Evolutionary conservation across 2,113 vertebrate species (phyloP).

Genomic region (Telmatochromis brachygnathus): DNA sequence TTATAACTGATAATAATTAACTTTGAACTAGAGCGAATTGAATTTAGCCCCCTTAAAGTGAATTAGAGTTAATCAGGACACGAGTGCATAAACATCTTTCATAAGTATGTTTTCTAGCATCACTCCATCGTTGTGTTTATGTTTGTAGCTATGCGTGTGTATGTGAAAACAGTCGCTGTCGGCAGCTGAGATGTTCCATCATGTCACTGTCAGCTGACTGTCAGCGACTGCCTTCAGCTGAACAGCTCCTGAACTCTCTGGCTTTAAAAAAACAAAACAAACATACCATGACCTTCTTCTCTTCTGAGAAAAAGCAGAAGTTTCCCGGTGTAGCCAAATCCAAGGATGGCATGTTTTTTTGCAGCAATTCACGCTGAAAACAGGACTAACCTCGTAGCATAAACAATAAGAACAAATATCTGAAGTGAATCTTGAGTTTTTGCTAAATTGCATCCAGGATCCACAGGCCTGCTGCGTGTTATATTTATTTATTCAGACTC

Average conservation of each 20-base stretch:
- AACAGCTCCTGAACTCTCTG: not conserved
- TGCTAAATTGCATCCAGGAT: not conserved
- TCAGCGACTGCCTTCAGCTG: constrained; percentile 10
- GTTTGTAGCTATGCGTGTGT: not conserved
- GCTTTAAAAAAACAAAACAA: not conserved
- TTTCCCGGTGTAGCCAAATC: not conserved
- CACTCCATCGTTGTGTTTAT: not conserved
- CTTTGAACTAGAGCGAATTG: not conserved
- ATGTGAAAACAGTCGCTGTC: constrained; percentile 3
- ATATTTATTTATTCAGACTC: not conserved
- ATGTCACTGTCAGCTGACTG: constrained; percentile 52
- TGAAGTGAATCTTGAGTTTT: not conserved
- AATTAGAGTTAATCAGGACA: not conserved
- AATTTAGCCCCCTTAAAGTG: not conserved
- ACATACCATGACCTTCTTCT: not conserved
- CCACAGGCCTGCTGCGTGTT: not conserved
- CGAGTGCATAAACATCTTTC: not conserved
- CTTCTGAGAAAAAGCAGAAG: not conserved
- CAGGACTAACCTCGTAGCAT: not conserved
- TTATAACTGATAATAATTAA: not conserved
- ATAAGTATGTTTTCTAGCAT: not conserved
- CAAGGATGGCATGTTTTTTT: not conserved
- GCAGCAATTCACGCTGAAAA: not conserved
- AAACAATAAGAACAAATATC: not conserved
- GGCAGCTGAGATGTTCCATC: constrained; percentile 21